Conservation (phyloP, 1,140 invertebrate genomes). For the Phortica variegata region DNA sequence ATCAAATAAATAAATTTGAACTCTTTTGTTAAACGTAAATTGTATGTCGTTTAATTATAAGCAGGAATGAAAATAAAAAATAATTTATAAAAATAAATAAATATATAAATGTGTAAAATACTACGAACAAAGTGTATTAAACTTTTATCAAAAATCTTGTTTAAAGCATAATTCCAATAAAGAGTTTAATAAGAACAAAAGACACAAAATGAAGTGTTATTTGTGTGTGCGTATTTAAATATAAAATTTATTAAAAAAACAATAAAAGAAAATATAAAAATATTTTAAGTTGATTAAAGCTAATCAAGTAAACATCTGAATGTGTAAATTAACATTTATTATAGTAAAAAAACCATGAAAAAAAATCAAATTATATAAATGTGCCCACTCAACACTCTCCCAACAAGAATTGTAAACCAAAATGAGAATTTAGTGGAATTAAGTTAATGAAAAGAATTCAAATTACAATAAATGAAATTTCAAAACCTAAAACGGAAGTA, state of each 20-base stretch:
- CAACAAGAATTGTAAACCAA: too few species aligned
- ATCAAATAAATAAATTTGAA: slow-evolving; percentile 20
- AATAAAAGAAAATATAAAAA: slow-evolving; percentile 30
- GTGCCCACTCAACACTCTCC: too few species aligned
- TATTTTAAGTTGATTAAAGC: too few species aligned
- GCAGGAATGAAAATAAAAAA: slow-evolving; percentile 26
- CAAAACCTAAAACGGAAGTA: too few species aligned
- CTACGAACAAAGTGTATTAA: too few species aligned
- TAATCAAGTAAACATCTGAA: neutral
- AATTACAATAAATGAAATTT: too few species aligned
- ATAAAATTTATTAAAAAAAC: slow-evolving; percentile 24
- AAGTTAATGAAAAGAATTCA: too few species aligned
- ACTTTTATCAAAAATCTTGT: slow-evolving; percentile 4
- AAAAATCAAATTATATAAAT: too few species aligned
- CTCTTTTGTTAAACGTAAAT: slow-evolving; percentile 22
- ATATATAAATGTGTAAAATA: too few species aligned
- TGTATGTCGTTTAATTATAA: slow-evolving; percentile 7
- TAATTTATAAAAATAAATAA: slow-evolving; percentile 13
- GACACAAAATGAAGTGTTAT: slow-evolving; percentile 18
- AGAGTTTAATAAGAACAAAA: too few species aligned
- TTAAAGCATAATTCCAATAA: slow-evolving; percentile 7
- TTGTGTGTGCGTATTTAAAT: slow-evolving; percentile 17
- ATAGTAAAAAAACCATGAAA: too few species aligned
- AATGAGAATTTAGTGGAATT: too few species aligned
- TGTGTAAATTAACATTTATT: slow-evolving; percentile 1